Evolutionary conservation across 2,797 vertebrate genomes (phyloP), one percentile per base, ranked within the genome.

Genomic region (Pseudochirops corinnae): DNA sequence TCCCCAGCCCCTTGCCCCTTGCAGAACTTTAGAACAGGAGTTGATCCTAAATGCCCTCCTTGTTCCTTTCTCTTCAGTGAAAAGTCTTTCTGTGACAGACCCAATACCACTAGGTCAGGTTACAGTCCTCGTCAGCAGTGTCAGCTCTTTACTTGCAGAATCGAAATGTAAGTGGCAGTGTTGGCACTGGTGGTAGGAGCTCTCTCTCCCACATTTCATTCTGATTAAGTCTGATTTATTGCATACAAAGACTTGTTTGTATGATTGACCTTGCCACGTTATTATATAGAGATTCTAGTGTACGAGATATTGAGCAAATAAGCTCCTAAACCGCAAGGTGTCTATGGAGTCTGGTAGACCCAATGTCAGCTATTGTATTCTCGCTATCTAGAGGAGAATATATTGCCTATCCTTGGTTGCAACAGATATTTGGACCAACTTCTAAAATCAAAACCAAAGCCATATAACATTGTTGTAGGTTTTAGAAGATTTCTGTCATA

Each of bases 81-180:
- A n/a, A 21, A 55, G n/a, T 58, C 26, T 93, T n/a, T 62, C 55
- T 55, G 5, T 55, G n/a, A 1, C 11, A 46, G 60, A 56, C 60
- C 62, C 5, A 6, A 82, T 56, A 56, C 92, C 82, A 53, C 26
- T 82, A 87, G 57, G 92, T 29, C 53, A n/a, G 50, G 11, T 94
- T 92, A 94, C 56, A n/a, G 50, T 93, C 90, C 55, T n/a, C 74
- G 67, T 24, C 56, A 62, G n/a, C 55, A 31, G 90, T 29, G 28
- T 50, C 29, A 53, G 1, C 33, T 26, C 10, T 29, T 55, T n/a
- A 50, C 33, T 16, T 92, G 60, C 50, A 46, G 90, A 31, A 50
- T 55, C 90, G 24, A 46, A 55, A 1, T n/a, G 55, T 50, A 96
- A 39, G 21, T 2, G 0, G 46, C 28, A 50, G 31, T 6, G 31